Conservation (phyloP, 2,113 vertebrate species). For the Calcarius ornatus region DNA sequence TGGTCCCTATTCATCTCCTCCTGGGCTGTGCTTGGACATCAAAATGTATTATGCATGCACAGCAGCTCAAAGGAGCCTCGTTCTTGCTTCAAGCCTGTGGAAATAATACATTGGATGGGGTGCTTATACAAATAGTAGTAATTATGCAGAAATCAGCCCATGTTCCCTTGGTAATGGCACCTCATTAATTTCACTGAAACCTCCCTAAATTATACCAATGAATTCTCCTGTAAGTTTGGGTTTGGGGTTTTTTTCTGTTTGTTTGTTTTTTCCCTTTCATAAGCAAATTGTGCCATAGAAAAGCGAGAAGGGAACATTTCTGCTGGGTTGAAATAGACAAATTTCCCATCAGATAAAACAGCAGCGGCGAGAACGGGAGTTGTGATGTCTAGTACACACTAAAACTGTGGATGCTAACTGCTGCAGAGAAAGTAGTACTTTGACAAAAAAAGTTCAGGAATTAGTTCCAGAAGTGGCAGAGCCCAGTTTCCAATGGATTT, state of each 20-base stretch:
- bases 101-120: conserved; percentile 9
- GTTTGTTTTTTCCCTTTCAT: conserved; percentile 29
- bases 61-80: neutral
- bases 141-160: conserved; percentile 28
- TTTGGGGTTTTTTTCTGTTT: neutral
- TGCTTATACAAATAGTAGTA: conserved; percentile 17
- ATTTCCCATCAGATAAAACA: neutral
- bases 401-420: neutral
- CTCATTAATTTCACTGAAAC: conserved; percentile 36
- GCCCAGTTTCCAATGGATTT: neutral
- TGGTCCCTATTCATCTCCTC: neutral
- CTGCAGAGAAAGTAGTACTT: neutral
- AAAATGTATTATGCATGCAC: conserved; percentile 6
- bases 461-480: neutral
- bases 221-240: conserved; percentile 16
- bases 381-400: neutral
- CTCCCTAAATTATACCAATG: conserved; percentile 34
- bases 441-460: neutral
- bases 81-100: neutral
- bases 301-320: neutral
- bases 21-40: neutral
- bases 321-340: neutral
- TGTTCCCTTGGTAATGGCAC: conserved; percentile 39
- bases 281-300: conserved; percentile 12
- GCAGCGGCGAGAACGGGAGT: neutral